Evolutionary conservation across 2,888 invertebrate genomes (phyloP).

Genomic region (Drosophila recens): DNA sequence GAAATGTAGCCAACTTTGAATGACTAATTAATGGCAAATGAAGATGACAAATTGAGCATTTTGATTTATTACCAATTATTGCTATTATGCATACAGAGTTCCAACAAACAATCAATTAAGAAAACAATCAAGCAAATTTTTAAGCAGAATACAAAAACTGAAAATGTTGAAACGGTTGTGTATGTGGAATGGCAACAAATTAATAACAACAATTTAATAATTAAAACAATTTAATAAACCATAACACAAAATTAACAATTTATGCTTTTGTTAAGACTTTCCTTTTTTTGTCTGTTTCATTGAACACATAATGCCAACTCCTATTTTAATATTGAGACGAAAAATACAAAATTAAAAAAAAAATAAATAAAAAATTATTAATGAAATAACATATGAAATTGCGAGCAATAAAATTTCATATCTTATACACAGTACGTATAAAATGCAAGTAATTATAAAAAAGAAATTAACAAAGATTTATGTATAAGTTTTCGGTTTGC

Average conservation of each 20-base stretch:
- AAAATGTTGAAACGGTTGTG: slow-evolving; percentile 67
- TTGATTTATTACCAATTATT: slow-evolving; percentile 33
- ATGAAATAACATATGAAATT: slow-evolving; percentile 80
- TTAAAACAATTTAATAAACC: slow-evolving; percentile 27
- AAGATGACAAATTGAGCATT: slow-evolving; percentile 12
- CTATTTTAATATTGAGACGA: slow-evolving; percentile 25
- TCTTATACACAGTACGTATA: slow-evolving; percentile 77
- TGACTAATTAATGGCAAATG: slow-evolving; percentile 16
- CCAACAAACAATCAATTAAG: slow-evolving; percentile 75
- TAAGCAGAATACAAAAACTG: slow-evolving; percentile 33
- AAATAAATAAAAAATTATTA: slow-evolving; percentile 22
- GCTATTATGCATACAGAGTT: slow-evolving; percentile 55
- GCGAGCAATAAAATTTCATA: slow-evolving; percentile 81
- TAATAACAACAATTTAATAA: slow-evolving; percentile 38
- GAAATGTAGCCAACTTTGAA: slow-evolving; percentile 7
- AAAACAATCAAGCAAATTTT: slow-evolving; percentile 77
- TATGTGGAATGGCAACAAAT: slow-evolving; percentile 46
- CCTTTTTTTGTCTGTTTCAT: slow-evolving; percentile 18
- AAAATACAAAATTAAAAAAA: not conserved
- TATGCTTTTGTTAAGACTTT: slow-evolving; percentile 19
- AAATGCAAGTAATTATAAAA: slow-evolving; percentile 63
- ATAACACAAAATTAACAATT: slow-evolving; percentile 14
- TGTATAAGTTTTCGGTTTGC: slow-evolving; percentile 46
- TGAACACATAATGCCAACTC: slow-evolving; percentile 41
- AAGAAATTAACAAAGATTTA: slow-evolving; percentile 37